A percentile compares a stretch with the other conserved stretches of the same genome.
Evolutionary conservation across 2,113 vertebrate species (phyloP).

Genomic region (Synodontis membranacea): DNA sequence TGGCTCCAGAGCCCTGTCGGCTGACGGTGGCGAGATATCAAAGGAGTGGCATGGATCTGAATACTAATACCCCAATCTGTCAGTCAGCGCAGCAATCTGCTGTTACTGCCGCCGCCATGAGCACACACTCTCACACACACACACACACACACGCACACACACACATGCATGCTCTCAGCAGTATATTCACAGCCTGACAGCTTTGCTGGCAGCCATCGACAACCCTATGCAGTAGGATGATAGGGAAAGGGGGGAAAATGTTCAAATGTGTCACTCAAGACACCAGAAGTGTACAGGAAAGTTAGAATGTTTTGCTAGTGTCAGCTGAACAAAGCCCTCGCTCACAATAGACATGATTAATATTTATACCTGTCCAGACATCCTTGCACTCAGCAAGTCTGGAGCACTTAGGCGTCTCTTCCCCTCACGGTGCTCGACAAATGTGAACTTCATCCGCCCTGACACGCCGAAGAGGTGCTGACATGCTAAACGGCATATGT

Average conservation of each 20-base stretch:
- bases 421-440: constrained; percentile 18
- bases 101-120: constrained; percentile 27
- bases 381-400: constrained; percentile 40
- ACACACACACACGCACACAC: constrained; percentile 12
- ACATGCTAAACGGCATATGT: constrained; percentile 21
- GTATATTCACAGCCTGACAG: constrained; percentile 36
- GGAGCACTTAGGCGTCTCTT: constrained; percentile 17
- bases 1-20: constrained; percentile 41
- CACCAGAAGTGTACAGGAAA: constrained; percentile 17
- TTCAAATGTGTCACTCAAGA: constrained; percentile 53
- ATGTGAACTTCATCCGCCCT: constrained; percentile 26
- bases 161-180: neutral
- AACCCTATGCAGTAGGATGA: constrained; percentile 25
- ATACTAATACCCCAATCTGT: constrained; percentile 55
- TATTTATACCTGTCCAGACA: constrained; percentile 55
- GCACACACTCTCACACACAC: constrained; percentile 11
- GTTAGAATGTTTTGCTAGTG: constrained; percentile 47
- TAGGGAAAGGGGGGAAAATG: constrained; percentile 15
- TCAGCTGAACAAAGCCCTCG: constrained; percentile 46
- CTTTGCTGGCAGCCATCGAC: constrained; percentile 34
- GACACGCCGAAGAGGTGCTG: constrained; percentile 13
- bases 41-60: constrained; percentile 52
- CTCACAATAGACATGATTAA: constrained; percentile 55
- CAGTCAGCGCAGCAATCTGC: constrained; percentile 48
- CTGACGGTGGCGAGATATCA: constrained; percentile 55